Conservation (phyloP, 2,113 vertebrate genomes). For the Hippopotamus amphibius region DNA sequence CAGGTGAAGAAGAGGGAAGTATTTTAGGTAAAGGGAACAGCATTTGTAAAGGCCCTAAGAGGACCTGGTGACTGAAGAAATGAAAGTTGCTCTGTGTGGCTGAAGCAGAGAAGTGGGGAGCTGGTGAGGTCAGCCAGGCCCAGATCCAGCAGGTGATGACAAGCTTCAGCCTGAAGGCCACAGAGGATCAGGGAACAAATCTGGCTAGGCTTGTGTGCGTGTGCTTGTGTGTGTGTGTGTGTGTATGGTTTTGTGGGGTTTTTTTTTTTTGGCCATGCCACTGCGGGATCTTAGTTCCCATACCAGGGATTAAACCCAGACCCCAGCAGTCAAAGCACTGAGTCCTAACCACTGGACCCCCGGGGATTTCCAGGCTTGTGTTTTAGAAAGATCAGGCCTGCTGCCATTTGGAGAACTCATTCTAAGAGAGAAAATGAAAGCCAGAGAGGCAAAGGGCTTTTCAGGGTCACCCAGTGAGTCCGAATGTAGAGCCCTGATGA, state of each 20-base stretch:
- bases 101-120: background rate
- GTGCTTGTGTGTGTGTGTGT: background rate
- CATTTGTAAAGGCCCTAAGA: background rate
- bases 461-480: background rate
- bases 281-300: background rate
- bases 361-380: background rate
- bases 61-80: background rate
- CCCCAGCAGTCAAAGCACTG: background rate
- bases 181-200: background rate
- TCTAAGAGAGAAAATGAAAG: slow-evolving; percentile 1
- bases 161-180: background rate
- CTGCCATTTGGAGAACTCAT: background rate
- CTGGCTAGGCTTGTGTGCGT: background rate
- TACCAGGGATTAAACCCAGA: background rate
- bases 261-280: too few relatives aligned
- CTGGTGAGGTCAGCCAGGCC: background rate
- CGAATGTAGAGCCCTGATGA: background rate
- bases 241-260: too few relatives aligned
- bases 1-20: background rate
- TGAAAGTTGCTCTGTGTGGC: background rate
- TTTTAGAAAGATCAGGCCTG: background rate
- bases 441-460: background rate
- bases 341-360: background rate
- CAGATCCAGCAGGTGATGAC: background rate
- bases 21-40: background rate